These are phyloP conservation scores for Drymonia ruficornis DNA, from an alignment of 2,888 invertebrate species.

Conservation along the genomic window DNA sequence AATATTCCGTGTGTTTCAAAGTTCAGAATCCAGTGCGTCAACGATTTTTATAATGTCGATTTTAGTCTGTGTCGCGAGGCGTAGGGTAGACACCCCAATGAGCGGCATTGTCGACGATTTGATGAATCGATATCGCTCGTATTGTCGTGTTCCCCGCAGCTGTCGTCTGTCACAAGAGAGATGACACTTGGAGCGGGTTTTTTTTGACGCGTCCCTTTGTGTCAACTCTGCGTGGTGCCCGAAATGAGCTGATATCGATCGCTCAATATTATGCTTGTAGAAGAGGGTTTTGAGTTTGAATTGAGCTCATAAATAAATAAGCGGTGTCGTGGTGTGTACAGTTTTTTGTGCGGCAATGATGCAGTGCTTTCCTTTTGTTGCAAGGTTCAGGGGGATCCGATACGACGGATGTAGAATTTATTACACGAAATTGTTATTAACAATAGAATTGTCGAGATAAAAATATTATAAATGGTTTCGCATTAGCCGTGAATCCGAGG, in stretches of 20 bases:
- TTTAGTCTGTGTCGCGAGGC: conserved; percentile 51
- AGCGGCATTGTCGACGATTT: conserved; percentile 66
- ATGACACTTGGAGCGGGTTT: conserved; percentile 73
- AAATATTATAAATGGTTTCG: conserved; percentile 48
- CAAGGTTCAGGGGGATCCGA: conserved; percentile 64
- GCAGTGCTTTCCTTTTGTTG: conserved; percentile 72
- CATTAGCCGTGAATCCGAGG: conserved; percentile 43
- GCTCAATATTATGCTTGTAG: conserved; percentile 70
- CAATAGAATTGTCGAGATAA: conserved; percentile 46
- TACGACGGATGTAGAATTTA: conserved; percentile 60
- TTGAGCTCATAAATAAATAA: conserved; percentile 82
- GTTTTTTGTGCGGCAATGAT: conserved; percentile 68
- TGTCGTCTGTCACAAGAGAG: conserved; percentile 77
- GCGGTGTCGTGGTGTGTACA: conserved; percentile 76
- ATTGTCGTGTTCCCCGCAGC: conserved; percentile 77
- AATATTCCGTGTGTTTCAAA: conserved; percentile 16
- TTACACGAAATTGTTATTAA: conserved; percentile 49
- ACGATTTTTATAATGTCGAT: conserved; percentile 17
- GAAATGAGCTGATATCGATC: conserved; percentile 82
- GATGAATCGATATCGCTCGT: conserved; percentile 75
- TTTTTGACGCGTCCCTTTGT: conserved; percentile 76
- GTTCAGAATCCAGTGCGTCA: conserved; percentile 35
- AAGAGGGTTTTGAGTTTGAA: conserved; percentile 75
- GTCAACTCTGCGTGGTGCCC: conserved; percentile 65
- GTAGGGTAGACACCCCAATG: conserved; percentile 67